Percentiles rank a stretch among this genome's conserved stretches.
Evolutionary conservation across 2,888 invertebrate species (phyloP).

Genomic region (Drosophila siamana): DNA sequence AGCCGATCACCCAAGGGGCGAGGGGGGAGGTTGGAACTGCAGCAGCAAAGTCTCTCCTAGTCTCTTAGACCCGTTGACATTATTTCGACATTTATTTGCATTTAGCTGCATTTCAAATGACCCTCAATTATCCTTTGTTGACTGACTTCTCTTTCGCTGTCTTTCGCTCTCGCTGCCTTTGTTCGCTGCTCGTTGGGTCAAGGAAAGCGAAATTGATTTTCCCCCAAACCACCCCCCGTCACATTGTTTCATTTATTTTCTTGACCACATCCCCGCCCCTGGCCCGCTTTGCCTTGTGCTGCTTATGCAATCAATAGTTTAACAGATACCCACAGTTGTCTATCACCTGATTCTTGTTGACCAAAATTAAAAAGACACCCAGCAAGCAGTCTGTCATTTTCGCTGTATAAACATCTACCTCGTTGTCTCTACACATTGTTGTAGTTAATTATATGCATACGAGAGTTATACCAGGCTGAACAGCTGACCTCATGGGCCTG

Average conservation of each 20-base stretch:
- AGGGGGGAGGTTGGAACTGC: not conserved
- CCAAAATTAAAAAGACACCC: not conserved
- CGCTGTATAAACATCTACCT: not conserved
- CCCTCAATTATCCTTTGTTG: constrained; percentile 83
- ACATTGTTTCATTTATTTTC: constrained; percentile 5
- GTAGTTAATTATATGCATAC: not conserved
- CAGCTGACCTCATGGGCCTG: constrained; percentile 66
- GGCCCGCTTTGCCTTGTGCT: constrained; percentile 3
- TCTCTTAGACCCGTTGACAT: constrained; percentile 62
- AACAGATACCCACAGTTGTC: constrained; percentile 14
- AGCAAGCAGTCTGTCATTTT: not conserved
- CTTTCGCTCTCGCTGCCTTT: not conserved
- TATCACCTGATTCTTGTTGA: constrained; percentile 28
- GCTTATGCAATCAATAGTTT: constrained; percentile 58
- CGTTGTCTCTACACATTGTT: not conserved
- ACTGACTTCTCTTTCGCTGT: constrained; percentile 12
- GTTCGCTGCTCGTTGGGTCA: constrained; percentile 57
- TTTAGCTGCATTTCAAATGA: constrained; percentile 75
- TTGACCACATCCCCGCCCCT: not conserved
- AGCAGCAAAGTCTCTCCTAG: not conserved
- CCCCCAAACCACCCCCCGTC: constrained; percentile 42
- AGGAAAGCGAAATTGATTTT: constrained; percentile 79
- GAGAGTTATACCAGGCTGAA: constrained; percentile 17
- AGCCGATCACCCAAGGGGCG: constrained; percentile 10
- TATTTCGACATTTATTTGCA: constrained; percentile 75